Evolutionary conservation across 1,140 invertebrate genomes (phyloP), one percentile per base, ranked within the genome.

Genomic region (Bombus sylvicola): DNA sequence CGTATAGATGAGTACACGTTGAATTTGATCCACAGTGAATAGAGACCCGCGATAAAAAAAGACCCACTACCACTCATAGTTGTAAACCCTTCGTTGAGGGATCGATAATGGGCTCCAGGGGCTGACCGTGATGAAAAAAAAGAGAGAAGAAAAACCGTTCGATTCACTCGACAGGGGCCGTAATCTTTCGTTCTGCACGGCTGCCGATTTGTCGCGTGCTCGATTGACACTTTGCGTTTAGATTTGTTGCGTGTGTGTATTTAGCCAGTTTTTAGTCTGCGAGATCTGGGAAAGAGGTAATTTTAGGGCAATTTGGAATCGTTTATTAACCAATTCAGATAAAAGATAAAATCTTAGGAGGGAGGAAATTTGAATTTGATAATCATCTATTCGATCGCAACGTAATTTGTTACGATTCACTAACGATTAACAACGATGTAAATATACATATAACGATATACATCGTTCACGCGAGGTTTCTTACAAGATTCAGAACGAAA

Each of bases 151-250:
- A 43, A 75, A 64, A 82, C 25, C n/a, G n/a, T 62, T 62, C 53
- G 57, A 64, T 82, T 74, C 71, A 82, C 39, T 82, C 81, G 81
- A 18, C 68, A 10, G 79, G 79, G 79, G 41, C 71, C 57, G 71
- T 75, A 82, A 82, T 75, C 81, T 74, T 75, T 64, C 71, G 71
- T 74, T 82, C 81, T 75, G 81, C 71, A 74, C 57, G 71, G 71
- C 57, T 64, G 39, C 39, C 71, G 80, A 82, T 82, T 74, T 74
- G 81, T 82, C 71, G 80, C 69, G 28, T 57, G 81, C 31, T 47
- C 53, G 57, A 82, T 82, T 59, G 81, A 75, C 81, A 75, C 57
- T 64, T 73, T 31, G 80, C 69, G 31, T 37, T 68, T 34, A 5
- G 43, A 53, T 80, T 80, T 59, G 66, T 80, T 71, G 37, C 59